Evolutionary conservation across 2,888 invertebrate species (phyloP).

Genomic region (Scaptomyza tumidula): DNA sequence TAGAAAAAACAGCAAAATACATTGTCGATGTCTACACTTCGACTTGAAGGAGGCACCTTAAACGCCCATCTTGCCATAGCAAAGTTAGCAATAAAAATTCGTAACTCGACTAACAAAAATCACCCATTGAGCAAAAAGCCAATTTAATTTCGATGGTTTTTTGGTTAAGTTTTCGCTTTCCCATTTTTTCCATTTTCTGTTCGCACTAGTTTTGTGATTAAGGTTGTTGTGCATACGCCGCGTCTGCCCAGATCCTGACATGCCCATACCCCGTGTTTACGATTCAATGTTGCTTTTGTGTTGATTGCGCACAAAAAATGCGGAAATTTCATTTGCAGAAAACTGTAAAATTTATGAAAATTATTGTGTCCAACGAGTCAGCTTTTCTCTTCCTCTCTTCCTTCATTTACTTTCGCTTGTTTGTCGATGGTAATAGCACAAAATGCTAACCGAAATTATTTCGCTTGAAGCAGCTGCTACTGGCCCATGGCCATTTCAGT

Average conservation of each 20-base stretch:
- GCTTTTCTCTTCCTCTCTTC: constrained; percentile 13
- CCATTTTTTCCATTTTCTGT: neutral
- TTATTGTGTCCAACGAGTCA: constrained; percentile 53
- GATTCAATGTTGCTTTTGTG: constrained; percentile 20
- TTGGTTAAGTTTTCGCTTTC: constrained; percentile 3
- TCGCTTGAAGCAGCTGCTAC: constrained; percentile 44
- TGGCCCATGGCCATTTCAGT: constrained; percentile 36
- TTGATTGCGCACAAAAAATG: constrained; percentile 51
- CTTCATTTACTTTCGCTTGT: constrained; percentile 59
- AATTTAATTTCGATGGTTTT: constrained; percentile 67
- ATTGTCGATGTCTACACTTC: constrained; percentile 34
- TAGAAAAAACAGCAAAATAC: constrained; percentile 26
- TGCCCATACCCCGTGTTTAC: no score
- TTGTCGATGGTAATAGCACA: constrained; percentile 31
- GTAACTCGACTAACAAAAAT: constrained; percentile 68
- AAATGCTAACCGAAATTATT: constrained; percentile 29
- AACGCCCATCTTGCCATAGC: constrained; percentile 52
- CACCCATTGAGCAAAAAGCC: constrained; percentile 63
- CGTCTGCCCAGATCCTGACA: constrained; percentile 42
- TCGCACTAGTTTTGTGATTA: constrained; percentile 36
- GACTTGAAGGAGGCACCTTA: constrained; percentile 26
- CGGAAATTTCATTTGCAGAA: constrained; percentile 64
- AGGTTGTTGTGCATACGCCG: constrained; percentile 66
- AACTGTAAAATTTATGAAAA: constrained; percentile 73
- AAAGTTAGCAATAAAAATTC: constrained; percentile 66